Evolutionary conservation across 1,140 invertebrate species (phyloP).

Genomic region (Physella acuta): DNA sequence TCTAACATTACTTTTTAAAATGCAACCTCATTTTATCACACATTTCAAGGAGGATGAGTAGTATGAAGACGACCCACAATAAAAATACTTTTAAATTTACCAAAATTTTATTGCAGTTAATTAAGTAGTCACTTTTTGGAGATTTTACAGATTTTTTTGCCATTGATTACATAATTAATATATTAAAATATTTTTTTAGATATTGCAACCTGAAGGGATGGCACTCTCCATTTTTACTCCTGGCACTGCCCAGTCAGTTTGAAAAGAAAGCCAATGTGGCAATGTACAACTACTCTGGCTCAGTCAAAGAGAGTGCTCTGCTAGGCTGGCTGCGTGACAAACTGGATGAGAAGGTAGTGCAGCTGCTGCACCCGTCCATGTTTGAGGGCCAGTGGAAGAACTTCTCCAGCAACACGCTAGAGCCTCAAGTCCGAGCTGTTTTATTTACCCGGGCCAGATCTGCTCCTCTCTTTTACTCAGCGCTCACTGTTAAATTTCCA

Average conservation of each 20-base stretch:
- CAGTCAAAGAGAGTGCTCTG: conserved; percentile 51
- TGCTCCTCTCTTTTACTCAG: conserved; percentile 63
- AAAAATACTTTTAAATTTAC: too few species aligned
- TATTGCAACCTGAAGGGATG: conserved; percentile 63
- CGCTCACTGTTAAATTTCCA: conserved; percentile 65
- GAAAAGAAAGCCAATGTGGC: conserved; percentile 63
- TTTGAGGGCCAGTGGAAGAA: conserved; percentile 49
- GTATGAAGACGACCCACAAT: too few species aligned
- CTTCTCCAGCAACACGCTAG: conserved; percentile 36
- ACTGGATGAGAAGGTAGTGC: conserved; percentile 59
- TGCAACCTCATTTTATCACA: too few species aligned
- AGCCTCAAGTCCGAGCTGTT: conserved; percentile 58
- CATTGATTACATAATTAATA: too few species aligned
- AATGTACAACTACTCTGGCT: conserved; percentile 56
- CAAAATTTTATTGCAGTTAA: too few species aligned
- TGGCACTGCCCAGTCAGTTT: conserved; percentile 63
- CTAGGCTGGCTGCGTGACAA: conserved; percentile 62
- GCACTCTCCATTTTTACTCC: conserved; percentile 59
- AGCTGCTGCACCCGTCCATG: conserved; percentile 45
- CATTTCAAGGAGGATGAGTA: too few species aligned
- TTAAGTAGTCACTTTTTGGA: too few species aligned
- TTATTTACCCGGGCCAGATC: conserved; percentile 58
- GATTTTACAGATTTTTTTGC: too few species aligned
- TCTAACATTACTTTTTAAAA: too few species aligned
- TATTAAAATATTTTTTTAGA: conserved; percentile 53